phyloP scores from a whole-genome alignment of 2,113 vertebrate species.

The Bos taurus region ARS-UCD2.0 NC_037343.1:16838501-16839000 shows the following conservation, averaged over 20 bases:
- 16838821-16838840: neutral
- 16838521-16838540: neutral
- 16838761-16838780: neutral
- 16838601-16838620: neutral
- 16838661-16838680: neutral
- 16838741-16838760: neutral
- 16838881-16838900: neutral
- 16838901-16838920: neutral
- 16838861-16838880: neutral
- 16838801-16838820: fast-evolving
- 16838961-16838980: neutral
- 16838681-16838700: neutral
- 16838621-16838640: neutral
- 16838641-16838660: neutral
- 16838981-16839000: neutral
- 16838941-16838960: neutral
- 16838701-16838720: neutral
- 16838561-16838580: neutral
- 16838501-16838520: neutral
- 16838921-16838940: neutral
- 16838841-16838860: neutral
- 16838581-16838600: neutral
- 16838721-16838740: neutral
- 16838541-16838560: neutral
- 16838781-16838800: neutral